Evolutionary conservation across 64 coral and sea anemone species (phyloP).

Genomic region (Trachythela sp.): DNA sequence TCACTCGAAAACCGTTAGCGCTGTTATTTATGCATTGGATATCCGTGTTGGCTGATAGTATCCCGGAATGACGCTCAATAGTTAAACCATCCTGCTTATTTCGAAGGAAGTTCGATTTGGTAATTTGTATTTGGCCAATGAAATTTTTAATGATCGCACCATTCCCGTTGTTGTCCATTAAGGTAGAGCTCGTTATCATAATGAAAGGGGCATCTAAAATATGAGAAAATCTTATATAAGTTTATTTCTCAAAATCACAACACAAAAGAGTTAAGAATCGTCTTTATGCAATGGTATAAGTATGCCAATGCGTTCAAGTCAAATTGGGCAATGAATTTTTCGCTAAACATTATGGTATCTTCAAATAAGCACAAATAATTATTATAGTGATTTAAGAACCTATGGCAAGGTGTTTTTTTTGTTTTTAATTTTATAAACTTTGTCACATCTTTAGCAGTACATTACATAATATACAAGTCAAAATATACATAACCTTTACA

Average conservation of each 20-base stretch:
- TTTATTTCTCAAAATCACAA: not conserved
- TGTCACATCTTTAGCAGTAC: too few relatives aligned
- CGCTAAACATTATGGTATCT: too few relatives aligned
- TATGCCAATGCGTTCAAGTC: too few relatives aligned
- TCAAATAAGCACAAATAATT: too few relatives aligned
- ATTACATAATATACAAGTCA: too few relatives aligned
- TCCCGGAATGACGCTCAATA: conserved; percentile 20
- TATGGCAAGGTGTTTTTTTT: too few relatives aligned
- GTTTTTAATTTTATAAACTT: too few relatives aligned
- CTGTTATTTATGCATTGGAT: conserved; percentile 22
- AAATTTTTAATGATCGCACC: conserved; percentile 43
- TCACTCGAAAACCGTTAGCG: conserved; percentile 25
- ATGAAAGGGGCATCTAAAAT: conserved; percentile 35
- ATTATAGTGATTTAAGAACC: too few relatives aligned
- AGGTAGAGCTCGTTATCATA: conserved; percentile 36
- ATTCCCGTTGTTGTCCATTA: conserved; percentile 44
- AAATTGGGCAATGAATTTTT: too few relatives aligned
- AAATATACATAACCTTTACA: too few relatives aligned
- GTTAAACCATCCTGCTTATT: conserved; percentile 42
- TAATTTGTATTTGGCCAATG: conserved; percentile 24
- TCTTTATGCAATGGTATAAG: too few relatives aligned
- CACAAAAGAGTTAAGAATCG: not conserved
- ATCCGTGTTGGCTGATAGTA: not conserved
- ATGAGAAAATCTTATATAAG: not conserved
- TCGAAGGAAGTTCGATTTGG: conserved; percentile 17